Percentiles rank a stretch among this genome's conserved stretches.
phyloP scores from a whole-genome alignment of 2,797 vertebrate genomes.

The Erithacus rubecula region DNA sequence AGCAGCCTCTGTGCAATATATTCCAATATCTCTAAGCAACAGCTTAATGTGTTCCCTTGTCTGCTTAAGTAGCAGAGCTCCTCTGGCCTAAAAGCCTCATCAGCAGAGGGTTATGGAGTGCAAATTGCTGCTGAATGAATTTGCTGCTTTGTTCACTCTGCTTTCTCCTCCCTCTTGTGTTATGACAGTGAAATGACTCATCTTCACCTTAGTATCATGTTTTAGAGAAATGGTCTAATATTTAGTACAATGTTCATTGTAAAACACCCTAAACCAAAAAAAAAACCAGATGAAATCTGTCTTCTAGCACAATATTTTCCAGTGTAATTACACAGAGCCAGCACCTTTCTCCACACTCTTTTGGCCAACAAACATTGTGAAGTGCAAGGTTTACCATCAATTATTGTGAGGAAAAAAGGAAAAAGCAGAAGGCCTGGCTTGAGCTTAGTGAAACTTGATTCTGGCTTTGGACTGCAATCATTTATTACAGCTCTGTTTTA shows the following conservation, averaged over 20 bases:
- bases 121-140: slow-evolving; percentile 28
- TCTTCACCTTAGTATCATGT: not conserved
- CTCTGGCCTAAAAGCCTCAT: slow-evolving; percentile 17
- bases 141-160: not conserved
- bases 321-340: not conserved
- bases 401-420: not conserved
- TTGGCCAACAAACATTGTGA: not conserved
- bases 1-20: not conserved
- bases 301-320: not conserved
- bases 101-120: not conserved
- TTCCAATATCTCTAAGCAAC: slow-evolving; percentile 42
- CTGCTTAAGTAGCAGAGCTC: slow-evolving; percentile 22
- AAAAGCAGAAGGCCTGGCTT: not conserved
- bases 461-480: not conserved
- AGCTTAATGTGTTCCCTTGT: not conserved
- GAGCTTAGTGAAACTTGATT: not conserved
- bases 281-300: not conserved
- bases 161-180: not conserved
- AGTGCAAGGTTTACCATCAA: not conserved
- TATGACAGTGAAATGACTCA: slow-evolving; percentile 7
- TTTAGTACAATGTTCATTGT: not conserved
- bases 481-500: not conserved
- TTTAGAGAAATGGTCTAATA: not conserved
- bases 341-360: not conserved
- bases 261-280: not conserved